phyloP scores from a whole-genome alignment of 2,797 vertebrate species.

The Sebastes vulpes region DNA sequence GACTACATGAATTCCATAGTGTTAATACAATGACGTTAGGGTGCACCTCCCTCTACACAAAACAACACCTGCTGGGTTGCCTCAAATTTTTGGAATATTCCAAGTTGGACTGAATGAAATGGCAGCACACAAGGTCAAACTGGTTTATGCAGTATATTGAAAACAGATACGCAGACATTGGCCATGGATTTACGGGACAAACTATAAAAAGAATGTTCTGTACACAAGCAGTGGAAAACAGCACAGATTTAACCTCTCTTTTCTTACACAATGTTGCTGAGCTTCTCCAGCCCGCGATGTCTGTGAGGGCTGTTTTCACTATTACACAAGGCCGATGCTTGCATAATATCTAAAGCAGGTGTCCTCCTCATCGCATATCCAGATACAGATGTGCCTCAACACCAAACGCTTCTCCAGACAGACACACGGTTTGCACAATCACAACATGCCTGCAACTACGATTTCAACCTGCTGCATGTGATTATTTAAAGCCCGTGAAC shows the following conservation, averaged over 20 bases:
- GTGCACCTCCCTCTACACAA: conserved; percentile 1
- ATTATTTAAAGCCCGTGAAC: conserved; percentile 5
- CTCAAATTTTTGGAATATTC: background rate
- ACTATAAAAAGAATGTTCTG: background rate
- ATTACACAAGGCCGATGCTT: background rate
- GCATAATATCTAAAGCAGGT: conserved; percentile 28
- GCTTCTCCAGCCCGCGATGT: background rate
- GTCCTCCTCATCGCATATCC: conserved; percentile 25
- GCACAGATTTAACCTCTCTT: background rate
- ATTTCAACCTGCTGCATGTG: conserved; percentile 25
- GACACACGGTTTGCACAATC: background rate
- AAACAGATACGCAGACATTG: conserved; percentile 8
- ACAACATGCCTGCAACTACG: conserved; percentile 17
- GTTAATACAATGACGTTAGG: background rate
- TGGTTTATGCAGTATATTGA: background rate
- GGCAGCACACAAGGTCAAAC: background rate
- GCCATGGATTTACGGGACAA: background rate
- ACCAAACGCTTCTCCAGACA: background rate
- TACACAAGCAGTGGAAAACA: background rate
- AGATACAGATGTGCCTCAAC: conserved; percentile 1
- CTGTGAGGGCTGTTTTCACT: conserved; percentile 11
- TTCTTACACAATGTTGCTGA: background rate
- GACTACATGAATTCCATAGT: background rate
- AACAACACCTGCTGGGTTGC: conserved; percentile 2
- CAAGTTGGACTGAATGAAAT: background rate